Evolutionary conservation across 1,140 invertebrate genomes (phyloP), one percentile per base, ranked within the genome.

Genomic region (Probaryconus sp.): DNA sequence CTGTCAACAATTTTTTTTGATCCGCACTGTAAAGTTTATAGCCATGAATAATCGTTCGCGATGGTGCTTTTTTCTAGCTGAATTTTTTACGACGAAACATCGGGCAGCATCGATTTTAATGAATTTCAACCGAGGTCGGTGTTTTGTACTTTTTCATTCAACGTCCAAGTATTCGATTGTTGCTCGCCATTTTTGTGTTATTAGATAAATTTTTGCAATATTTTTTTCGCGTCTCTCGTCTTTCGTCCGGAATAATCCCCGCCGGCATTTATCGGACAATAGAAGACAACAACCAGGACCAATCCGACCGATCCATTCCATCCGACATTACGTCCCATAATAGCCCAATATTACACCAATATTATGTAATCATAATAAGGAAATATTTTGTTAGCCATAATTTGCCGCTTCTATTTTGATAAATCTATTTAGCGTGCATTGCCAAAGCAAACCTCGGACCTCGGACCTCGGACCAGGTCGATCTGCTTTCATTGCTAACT

Each of bases 1-100:
- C 63, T 68, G 63, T 68, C 71, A 63, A 74, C 56, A 68, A 67
- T 74, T 67, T 74, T 72, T 72, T 69, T 13, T 31, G n/a, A 20
- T 20, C 40, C 17, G 0, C 9, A 50, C 35, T 24, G 28, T 18
- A 60, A 72, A 72, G 14, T 64, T 65, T 53, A 45, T 16, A n/a
- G 35, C 28, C 50, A 64, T 71, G 51, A 63, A 64, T 58, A 58
- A 71, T 58, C 28, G 68, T 18, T n/a, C 6, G 10, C 35, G 43
- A 35, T 2, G 43, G 13, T 16, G 28, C 43, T 24, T 53, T 47
- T 31, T 47, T 53, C 14, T 20, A 28, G 6, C 20, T 31, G 16
- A 13, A 47, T 55, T 70, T 70, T 70, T 61, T 61, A 55, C 67
- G 67, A 61, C 5, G 1, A 21, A 31, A 9, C 10, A 20, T 31